phyloP scores from a whole-genome alignment of 2,113 vertebrate genomes.

The Salvator merianae region DNA sequence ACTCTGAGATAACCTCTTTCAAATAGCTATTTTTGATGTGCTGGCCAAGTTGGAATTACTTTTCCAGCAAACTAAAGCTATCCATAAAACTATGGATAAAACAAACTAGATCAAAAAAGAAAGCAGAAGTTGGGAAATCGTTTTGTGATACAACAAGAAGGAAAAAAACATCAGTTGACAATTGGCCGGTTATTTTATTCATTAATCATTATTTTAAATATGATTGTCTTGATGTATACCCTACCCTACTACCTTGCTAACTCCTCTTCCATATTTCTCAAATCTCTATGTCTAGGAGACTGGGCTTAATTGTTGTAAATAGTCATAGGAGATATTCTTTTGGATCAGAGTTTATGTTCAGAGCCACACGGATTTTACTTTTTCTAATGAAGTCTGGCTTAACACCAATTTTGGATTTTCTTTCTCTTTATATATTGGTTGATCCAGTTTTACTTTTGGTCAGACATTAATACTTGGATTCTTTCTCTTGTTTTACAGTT shows the following conservation, averaged over 20 bases:
- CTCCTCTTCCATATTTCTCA: not conserved
- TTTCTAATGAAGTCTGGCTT: not conserved
- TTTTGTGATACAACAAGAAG: not conserved
- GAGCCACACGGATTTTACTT: not conserved
- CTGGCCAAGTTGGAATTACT: not conserved
- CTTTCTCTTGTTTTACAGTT: constrained; percentile 74
- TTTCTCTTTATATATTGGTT: not conserved
- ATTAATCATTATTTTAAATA: too few relatives aligned
- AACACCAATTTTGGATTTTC: not conserved
- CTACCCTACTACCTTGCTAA: too few relatives aligned
- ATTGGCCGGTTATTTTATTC: too few relatives aligned
- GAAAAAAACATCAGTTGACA: not conserved
- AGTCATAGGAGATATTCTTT: not conserved
- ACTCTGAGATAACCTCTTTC: not conserved
- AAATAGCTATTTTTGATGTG: not conserved
- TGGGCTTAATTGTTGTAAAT: not conserved
- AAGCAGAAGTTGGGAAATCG: not conserved
- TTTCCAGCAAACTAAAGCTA: not conserved
- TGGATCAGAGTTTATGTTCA: not conserved
- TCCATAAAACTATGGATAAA: not conserved
- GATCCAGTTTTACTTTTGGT: not conserved
- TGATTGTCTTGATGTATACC: too few relatives aligned
- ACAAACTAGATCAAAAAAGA: not conserved
- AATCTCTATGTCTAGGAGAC: not conserved
- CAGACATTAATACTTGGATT: rapidly evolving